These are phyloP conservation scores for Asarcornis scutulata DNA, from an alignment of 2,113 vertebrate genomes.

Conservation along the genomic window DNA sequence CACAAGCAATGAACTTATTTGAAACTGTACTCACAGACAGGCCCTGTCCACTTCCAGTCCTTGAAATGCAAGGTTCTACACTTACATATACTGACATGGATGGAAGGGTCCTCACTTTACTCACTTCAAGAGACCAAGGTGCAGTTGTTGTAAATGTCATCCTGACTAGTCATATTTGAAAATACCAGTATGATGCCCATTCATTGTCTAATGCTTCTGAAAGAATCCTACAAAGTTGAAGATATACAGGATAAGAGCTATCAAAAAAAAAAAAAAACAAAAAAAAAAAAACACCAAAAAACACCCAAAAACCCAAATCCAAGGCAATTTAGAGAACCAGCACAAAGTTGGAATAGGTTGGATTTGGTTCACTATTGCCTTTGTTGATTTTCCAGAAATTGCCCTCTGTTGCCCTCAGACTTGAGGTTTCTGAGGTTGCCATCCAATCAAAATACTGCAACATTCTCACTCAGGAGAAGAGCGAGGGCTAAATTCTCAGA, in stretches of 20 bases:
- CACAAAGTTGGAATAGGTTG: background rate
- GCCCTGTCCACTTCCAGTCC: background rate
- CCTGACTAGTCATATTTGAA: background rate
- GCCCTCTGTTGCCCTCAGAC: background rate
- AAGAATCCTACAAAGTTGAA: background rate
- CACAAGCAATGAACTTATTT: background rate
- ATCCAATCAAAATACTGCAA: background rate
- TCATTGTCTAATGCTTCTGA: background rate
- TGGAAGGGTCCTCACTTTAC: background rate
- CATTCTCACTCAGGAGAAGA: background rate
- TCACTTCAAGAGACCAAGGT: background rate
- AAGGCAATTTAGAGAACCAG: background rate
- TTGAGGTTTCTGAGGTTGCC: background rate
- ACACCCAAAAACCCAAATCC: background rate
- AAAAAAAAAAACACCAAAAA: background rate
- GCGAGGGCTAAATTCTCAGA: background rate
- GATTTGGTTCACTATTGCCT: background rate
- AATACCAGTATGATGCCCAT: background rate
- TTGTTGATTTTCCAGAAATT: background rate
- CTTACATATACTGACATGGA: background rate
- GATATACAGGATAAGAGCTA: background rate
- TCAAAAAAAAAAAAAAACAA: background rate
- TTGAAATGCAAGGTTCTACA: background rate
- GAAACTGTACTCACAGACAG: background rate
- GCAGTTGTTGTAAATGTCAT: background rate